Conservation (phyloP, 2,888 invertebrate genomes). For the Ametastegia equiseti region DNA sequence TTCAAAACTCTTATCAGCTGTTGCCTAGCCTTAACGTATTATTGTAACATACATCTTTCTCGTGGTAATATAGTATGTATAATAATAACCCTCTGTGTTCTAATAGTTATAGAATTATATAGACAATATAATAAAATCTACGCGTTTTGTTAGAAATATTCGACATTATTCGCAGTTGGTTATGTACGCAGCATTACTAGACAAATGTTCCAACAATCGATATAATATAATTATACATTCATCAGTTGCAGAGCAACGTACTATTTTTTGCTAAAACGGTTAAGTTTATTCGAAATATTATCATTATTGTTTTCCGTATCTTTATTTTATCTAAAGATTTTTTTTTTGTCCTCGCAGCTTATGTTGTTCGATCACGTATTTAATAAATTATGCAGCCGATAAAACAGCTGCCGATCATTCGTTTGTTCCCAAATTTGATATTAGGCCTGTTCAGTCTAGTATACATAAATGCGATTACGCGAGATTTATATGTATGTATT, state of each 20-base stretch:
- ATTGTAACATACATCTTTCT: background rate
- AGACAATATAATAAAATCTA: slow-evolving; percentile 22
- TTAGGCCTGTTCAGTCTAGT: slow-evolving; percentile 44
- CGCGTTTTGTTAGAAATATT: background rate
- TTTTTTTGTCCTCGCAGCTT: background rate
- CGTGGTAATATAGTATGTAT: slow-evolving; percentile 20
- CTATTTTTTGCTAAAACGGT: background rate
- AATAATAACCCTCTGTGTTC: background rate
- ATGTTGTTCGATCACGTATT: background rate
- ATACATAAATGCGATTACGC: background rate
- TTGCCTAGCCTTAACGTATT: slow-evolving; percentile 36
- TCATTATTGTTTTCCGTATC: background rate
- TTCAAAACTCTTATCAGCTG: background rate
- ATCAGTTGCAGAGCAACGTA: background rate
- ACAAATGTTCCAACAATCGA: slow-evolving; percentile 7
- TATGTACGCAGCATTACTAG: background rate
- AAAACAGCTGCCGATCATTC: background rate
- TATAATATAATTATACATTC: background rate
- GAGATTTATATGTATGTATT: background rate
- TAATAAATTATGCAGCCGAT: background rate
- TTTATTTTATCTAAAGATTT: background rate
- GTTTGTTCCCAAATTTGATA: slow-evolving; percentile 35
- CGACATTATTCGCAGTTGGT: background rate
- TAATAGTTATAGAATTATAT: background rate
- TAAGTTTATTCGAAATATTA: background rate